Evolutionary conservation across 2,888 invertebrate species (phyloP).

Genomic region (Drosophila villosipedis): DNA sequence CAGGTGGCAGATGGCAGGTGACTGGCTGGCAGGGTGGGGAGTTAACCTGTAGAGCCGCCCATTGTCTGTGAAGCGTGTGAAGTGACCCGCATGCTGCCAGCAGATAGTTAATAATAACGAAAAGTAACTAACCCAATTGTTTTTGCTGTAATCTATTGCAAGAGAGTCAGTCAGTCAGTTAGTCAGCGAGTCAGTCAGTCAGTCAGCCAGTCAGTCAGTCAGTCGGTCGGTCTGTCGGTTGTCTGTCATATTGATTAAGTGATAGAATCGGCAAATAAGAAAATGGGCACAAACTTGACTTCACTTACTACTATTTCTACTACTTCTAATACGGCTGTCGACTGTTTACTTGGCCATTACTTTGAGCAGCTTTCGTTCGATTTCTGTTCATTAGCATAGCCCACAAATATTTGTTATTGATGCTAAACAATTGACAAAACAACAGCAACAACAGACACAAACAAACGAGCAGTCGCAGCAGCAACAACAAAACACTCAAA

Average conservation of each 20-base stretch:
- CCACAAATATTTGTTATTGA: conserved; percentile 72
- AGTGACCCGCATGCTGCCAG: conserved; percentile 62
- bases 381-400: conserved; percentile 71
- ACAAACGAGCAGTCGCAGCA: conserved; percentile 40
- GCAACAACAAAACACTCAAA: conserved; percentile 20
- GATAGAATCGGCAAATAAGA: not conserved
- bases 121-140: conserved; percentile 2
- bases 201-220: not conserved
- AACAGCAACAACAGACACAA: conserved; percentile 33
- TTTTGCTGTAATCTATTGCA: conserved; percentile 1
- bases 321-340: not conserved
- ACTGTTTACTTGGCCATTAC: conserved; percentile 8
- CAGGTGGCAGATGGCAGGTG: not conserved
- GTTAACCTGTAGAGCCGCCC: conserved; percentile 18
- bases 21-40: not conserved
- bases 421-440: conserved; percentile 65
- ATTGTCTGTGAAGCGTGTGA: conserved; percentile 62
- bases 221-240: not conserved
- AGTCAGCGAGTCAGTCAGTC: not conserved
- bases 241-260: conserved; percentile 18
- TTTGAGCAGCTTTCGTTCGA: conserved; percentile 48
- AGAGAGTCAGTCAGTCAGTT: conserved; percentile 4
- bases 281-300: conserved; percentile 5
- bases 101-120: not conserved
- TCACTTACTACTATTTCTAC: not conserved